Percentiles rank a stretch among this genome's conserved stretches.
phyloP scores from a whole-genome alignment of 1,140 invertebrate species.

The Bombus pascuorum region DNA sequence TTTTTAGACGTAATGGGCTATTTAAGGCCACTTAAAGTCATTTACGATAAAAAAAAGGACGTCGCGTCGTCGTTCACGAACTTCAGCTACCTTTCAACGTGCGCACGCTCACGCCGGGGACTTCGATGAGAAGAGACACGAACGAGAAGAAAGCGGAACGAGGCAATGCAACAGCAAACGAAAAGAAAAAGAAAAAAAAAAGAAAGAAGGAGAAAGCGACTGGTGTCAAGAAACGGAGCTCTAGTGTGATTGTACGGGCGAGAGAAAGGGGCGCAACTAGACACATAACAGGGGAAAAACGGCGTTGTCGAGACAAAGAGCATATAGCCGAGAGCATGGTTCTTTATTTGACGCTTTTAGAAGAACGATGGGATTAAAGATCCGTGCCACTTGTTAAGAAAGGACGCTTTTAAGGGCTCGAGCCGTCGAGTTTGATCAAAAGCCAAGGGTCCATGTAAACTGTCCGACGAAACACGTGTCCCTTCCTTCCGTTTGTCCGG shows the following conservation, averaged over 20 bases:
- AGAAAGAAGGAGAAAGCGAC: not conserved
- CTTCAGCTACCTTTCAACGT: not conserved
- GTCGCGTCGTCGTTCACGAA: not conserved
- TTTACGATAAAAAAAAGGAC: conserved; percentile 43
- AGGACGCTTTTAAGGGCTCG: conserved; percentile 4
- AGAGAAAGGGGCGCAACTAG: conserved; percentile 41
- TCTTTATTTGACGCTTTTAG: conserved; percentile 51
- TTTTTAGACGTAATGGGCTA: conserved; percentile 58
- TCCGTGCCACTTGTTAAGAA: conserved; percentile 45
- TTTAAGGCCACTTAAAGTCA: conserved; percentile 63
- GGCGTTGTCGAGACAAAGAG: conserved; percentile 45
- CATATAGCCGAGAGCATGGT: conserved; percentile 21
- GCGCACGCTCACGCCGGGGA: not conserved
- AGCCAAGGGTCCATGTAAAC: conserved; percentile 5
- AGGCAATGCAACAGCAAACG: not conserved
- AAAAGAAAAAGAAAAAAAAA: not conserved
- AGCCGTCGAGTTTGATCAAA: conserved; percentile 40
- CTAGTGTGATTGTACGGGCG: conserved; percentile 47
- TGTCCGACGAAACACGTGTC: not conserved
- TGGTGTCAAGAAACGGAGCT: conserved; percentile 57
- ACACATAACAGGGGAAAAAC: conserved; percentile 52
- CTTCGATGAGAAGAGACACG: not conserved
- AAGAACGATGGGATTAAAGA: conserved; percentile 51
- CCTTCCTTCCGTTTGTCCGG: not conserved
- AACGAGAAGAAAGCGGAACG: too few species aligned